These are phyloP conservation scores for Tetheella fluctuosa DNA, from an alignment of 2,888 invertebrate species.

Conservation along the genomic window DNA sequence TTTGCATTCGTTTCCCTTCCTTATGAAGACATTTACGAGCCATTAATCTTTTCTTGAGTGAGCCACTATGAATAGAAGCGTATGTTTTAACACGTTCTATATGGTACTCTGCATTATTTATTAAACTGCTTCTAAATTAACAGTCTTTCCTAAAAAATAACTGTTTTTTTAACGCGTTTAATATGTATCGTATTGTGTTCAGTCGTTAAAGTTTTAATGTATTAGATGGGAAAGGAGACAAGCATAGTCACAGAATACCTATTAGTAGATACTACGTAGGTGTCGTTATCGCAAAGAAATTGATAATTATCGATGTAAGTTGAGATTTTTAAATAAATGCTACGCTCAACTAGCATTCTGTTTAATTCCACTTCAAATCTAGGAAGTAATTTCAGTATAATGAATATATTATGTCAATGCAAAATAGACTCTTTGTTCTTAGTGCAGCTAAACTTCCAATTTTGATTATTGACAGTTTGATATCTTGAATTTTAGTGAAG, in stretches of 20 bases:
- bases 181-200: neutral
- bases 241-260: neutral
- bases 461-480: too few species aligned
- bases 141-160: constrained; percentile 7
- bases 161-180: constrained; percentile 3
- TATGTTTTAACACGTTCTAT: neutral
- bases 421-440: too few species aligned
- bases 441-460: too few species aligned
- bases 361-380: too few species aligned
- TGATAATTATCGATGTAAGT: too few species aligned
- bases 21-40: constrained; percentile 33
- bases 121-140: neutral
- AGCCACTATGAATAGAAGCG: constrained; percentile 8
- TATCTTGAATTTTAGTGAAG: too few species aligned
- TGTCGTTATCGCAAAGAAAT: too few species aligned
- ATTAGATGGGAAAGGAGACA: neutral
- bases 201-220: neutral
- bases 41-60: constrained; percentile 25
- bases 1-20: constrained; percentile 20
- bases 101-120: constrained; percentile 2
- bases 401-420: too few species aligned
- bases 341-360: too few species aligned
- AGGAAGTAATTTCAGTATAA: too few species aligned
- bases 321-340: too few species aligned
- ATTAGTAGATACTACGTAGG: neutral